Percentiles rank a stretch among this genome's conserved stretches.
Evolutionary conservation across 2,113 vertebrate genomes (phyloP).

Genomic region (Marcusenius ussheri): DNA sequence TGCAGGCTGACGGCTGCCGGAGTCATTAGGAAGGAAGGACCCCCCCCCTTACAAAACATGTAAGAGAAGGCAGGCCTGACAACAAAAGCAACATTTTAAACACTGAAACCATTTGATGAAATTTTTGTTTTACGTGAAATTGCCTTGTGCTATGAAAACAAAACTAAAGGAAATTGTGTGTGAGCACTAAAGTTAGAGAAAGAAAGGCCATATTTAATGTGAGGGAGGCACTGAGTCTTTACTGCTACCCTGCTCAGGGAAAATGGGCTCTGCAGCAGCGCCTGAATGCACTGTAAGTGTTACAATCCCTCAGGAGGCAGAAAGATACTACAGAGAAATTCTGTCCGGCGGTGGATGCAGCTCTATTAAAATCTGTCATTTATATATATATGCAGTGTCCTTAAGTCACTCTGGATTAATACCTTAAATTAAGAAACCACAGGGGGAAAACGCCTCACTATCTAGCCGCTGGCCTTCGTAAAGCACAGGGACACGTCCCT

Average conservation of each 20-base stretch:
- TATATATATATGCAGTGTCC: background rate
- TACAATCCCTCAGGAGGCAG: background rate
- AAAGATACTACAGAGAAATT: background rate
- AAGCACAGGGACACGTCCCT: background rate
- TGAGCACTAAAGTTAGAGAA: background rate
- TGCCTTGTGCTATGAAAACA: background rate
- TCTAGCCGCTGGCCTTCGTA: background rate
- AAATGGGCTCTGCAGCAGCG: background rate
- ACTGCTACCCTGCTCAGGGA: background rate
- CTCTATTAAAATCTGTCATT: background rate
- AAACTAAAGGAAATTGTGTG: background rate
- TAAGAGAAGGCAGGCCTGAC: conserved; percentile 57
- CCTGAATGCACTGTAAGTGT: background rate
- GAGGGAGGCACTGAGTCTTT: background rate
- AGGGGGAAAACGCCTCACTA: background rate
- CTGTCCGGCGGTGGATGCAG: background rate
- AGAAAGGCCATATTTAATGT: background rate
- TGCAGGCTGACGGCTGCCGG: conserved; percentile 63
- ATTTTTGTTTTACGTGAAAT: background rate
- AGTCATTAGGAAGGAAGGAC: conserved; percentile 64
- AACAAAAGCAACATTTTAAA: background rate
- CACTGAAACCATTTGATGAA: background rate
- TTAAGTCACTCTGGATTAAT: background rate
- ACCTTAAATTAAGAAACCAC: background rate
- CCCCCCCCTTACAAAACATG: conserved; percentile 41